phyloP scores from a whole-genome alignment of 2,888 invertebrate genomes.

The Xanthia togata region DNA sequence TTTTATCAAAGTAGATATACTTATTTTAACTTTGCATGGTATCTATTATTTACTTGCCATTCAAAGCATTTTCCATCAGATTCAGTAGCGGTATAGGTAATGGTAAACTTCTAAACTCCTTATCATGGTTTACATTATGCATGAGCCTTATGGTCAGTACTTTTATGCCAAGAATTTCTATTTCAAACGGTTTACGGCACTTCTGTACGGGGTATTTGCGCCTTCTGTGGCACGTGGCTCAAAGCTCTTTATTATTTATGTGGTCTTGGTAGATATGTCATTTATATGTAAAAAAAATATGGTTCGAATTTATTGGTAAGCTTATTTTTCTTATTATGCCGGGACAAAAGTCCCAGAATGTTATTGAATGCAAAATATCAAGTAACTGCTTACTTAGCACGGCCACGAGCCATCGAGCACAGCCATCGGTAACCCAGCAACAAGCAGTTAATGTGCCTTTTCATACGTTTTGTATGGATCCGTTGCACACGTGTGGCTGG shows the following conservation, averaged over 20 bases:
- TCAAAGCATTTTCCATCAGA: conserved; percentile 28
- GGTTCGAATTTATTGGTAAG: not conserved
- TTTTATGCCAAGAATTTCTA: conserved; percentile 38
- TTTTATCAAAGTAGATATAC: no score
- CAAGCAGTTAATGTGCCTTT: no score
- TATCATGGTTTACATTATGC: conserved; percentile 57
- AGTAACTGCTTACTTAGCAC: not conserved
- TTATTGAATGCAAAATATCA: not conserved
- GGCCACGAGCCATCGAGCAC: no score
- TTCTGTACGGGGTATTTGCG: conserved; percentile 16
- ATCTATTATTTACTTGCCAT: conserved; percentile 9
- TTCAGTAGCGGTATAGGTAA: conserved; percentile 32
- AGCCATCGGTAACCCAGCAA: no score
- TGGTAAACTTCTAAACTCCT: conserved; percentile 45
- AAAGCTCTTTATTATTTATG: conserved; percentile 51
- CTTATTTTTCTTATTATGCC: not conserved
- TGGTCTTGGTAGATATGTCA: conserved; percentile 36
- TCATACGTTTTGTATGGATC: no score
- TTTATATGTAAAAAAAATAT: no score
- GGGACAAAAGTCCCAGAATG: not conserved
- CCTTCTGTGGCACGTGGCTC: conserved; percentile 8
- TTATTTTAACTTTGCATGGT: not conserved
- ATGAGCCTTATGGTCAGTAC: conserved; percentile 45
- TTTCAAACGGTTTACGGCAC: conserved; percentile 48
- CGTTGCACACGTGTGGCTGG: no score